A percentile compares a stretch with the other conserved stretches of the same genome.
phyloP scores from a whole-genome alignment of 2,797 vertebrate genomes.

The Phoebastria nigripes region DNA sequence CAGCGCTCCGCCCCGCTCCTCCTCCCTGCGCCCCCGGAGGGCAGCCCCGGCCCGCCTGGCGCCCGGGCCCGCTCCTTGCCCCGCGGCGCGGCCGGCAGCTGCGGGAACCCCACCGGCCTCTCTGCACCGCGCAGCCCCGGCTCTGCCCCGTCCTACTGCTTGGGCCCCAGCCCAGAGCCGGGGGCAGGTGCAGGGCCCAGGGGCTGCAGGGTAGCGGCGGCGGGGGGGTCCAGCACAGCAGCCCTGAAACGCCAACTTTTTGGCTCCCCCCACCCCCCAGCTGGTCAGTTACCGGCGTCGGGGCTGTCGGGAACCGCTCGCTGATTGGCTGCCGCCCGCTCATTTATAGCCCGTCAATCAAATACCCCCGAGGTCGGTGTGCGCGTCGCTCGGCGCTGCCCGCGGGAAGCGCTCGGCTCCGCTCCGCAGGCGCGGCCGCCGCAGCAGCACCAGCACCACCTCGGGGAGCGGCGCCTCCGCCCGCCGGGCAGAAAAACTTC shows the following conservation, averaged over 20 bases:
- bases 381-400: slow-evolving; percentile 59
- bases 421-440: slow-evolving; percentile 6
- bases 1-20: neutral
- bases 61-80: neutral
- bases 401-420: neutral
- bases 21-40: neutral
- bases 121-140: neutral
- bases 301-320: slow-evolving; percentile 64
- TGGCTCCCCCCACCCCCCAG: neutral
- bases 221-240: neutral
- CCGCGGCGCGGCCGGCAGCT: neutral
- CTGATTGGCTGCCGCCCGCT: slow-evolving; percentile 84
- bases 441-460: neutral
- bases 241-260: neutral
- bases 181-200: neutral
- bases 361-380: slow-evolving; percentile 66
- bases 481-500: neutral
- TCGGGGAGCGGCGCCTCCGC: neutral
- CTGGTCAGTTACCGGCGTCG: neutral
- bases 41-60: neutral
- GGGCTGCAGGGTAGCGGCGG: neutral
- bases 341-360: slow-evolving; percentile 90
- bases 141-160: neutral
- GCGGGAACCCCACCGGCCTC: neutral
- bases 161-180: neutral